These are phyloP conservation scores for Pseudotriccus pelzelni DNA, from an alignment of 2,797 vertebrate species.

Conservation along the genomic window DNA sequence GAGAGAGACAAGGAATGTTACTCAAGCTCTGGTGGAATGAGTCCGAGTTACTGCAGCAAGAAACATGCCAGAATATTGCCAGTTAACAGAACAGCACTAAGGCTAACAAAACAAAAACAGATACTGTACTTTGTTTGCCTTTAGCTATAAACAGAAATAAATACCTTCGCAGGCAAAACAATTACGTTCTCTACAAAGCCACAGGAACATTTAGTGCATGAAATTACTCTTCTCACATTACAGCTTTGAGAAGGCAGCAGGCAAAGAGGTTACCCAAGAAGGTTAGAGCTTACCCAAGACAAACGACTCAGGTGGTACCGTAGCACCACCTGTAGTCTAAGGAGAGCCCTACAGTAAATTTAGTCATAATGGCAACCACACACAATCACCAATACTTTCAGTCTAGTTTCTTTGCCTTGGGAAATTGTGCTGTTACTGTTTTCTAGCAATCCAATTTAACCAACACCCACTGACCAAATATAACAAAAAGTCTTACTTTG, in stretches of 20 bases:
- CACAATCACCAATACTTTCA: not conserved
- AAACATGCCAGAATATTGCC: not conserved
- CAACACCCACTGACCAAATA: not conserved
- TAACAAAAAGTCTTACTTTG: not conserved
- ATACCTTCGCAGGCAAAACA: not conserved
- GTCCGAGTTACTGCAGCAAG: not conserved
- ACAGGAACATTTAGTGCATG: not conserved
- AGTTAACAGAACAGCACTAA: not conserved
- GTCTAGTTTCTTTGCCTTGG: not conserved
- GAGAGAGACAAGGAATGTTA: not conserved
- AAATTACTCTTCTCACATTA: not conserved
- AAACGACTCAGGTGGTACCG: accelerated
- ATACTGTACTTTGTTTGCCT: not conserved
- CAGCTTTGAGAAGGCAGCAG: not conserved
- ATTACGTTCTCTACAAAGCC: not conserved
- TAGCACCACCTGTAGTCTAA: not conserved
- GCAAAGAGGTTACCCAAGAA: not conserved
- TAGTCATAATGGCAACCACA: not conserved
- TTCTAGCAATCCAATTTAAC: not conserved
- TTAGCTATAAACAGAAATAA: not conserved
- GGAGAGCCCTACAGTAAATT: not conserved
- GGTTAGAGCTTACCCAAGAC: not conserved
- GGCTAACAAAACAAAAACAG: not conserved
- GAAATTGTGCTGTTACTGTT: not conserved
- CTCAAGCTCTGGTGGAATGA: not conserved